Base-by-base conservation (phyloP, 2,113 vertebrate genomes). In the Coryphaenoides rupestris region DNA sequence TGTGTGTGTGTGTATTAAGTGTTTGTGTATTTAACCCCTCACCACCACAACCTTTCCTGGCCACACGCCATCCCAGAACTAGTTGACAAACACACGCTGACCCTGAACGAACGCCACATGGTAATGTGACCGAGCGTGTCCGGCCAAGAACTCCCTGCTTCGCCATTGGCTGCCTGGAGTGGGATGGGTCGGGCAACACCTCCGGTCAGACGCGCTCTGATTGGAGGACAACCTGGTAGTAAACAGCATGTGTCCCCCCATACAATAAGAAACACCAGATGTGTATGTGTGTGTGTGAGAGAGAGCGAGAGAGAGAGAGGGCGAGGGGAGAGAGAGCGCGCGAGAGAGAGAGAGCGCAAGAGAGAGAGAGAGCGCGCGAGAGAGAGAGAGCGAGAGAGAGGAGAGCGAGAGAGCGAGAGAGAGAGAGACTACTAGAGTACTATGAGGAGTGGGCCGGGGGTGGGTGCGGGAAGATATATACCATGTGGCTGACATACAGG, bases 151-250 rank as follows among this genome's bases (percentile, higher is more conserved):
- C 40, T 17, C 5, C 55, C 57, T 15, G 2, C 65, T 21, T 60
- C 33, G 9, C 57, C 81, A 90, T 91, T 88, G 88, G 89, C 75
- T 75, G 22, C 58, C 47, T n/a, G 52, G 65, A 16, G 79, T 82
- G 86, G 88, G 88, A 73, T 88, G 80, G 89, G 80, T 75, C 63
- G 21, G 75, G 72, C 74, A 64, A 77, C 88, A 74, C 84, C 86
- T 83, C 72, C 68, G 59, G 21, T 70, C 66, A 53, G 58, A 63
- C 47, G 9, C 28, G 70, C 47, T 63, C 60, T 19, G 71, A 87
- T 85, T 85, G 86, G 87, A 85, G 77, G 74, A 78, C 63, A 60
- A 19, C 1, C 45, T 24, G 59, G 69, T 7, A 69, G 80, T 83
- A 82, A 86, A 89, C 85, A 88, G 72, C 84, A 75, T 86, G 79